These are phyloP conservation scores for Caiman crocodilus DNA, from an alignment of 2,797 vertebrate genomes.

Conservation along the genomic window DNA sequence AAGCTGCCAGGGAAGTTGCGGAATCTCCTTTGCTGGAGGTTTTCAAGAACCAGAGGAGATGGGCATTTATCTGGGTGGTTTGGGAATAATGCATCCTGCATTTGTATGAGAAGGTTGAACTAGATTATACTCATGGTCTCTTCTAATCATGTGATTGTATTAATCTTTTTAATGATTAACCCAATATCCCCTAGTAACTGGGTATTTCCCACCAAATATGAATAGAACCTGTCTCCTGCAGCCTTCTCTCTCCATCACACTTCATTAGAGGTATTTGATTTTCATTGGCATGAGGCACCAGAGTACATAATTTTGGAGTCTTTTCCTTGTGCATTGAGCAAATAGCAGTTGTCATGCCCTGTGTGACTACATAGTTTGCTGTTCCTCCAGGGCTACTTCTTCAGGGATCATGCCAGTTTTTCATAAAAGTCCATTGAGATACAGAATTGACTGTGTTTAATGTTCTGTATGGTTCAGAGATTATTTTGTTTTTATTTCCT, in stretches of 20 bases:
- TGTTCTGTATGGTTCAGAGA: not conserved
- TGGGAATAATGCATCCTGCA: no score
- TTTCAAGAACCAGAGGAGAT: no score
- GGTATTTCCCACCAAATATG: not conserved
- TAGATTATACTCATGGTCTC: no score
- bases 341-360: accelerated
- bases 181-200: not conserved
- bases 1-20: no score
- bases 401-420: not conserved
- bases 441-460: not conserved
- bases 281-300: not conserved
- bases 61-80: no score
- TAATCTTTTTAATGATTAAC: no score
- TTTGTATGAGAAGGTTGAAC: no score
- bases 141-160: no score
- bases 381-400: not conserved
- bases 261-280: accelerated
- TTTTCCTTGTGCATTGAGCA: not conserved
- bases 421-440: not conserved
- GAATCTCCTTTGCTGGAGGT: no score
- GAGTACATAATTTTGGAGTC: not conserved
- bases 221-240: accelerated
- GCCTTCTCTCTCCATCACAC: not conserved
- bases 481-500: not conserved
- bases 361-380: accelerated